These are phyloP conservation scores for Azorinus chamasolen DNA, from an alignment of 2,888 invertebrate genomes.

Conservation along the genomic window DNA sequence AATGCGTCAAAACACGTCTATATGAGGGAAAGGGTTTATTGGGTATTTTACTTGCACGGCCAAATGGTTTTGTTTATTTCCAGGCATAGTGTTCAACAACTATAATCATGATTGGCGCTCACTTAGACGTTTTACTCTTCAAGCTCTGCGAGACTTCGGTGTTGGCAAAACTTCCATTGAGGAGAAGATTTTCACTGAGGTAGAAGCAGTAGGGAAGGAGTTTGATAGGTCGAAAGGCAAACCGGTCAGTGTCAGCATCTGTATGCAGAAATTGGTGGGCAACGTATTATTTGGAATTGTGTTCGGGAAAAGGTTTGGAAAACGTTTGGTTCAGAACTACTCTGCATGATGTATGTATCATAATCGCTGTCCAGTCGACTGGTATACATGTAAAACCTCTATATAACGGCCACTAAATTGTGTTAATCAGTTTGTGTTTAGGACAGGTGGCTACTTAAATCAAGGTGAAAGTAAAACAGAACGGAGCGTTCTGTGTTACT, in stretches of 20 bases:
- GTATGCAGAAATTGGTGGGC: constrained; percentile 55
- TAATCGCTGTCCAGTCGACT: no score
- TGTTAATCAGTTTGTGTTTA: no score
- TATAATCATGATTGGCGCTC: constrained; percentile 60
- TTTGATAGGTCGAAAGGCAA: constrained; percentile 37
- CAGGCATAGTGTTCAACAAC: constrained; percentile 15
- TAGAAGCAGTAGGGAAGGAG: constrained; percentile 23
- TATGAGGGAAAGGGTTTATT: no score
- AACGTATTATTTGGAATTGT: constrained; percentile 71
- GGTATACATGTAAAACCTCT: no score
- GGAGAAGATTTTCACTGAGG: constrained; percentile 61
- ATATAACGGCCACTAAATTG: no score
- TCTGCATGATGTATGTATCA: background rate
- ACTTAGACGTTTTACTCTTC: constrained; percentile 57
- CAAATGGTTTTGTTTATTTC: background rate
- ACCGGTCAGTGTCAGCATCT: constrained; percentile 38
- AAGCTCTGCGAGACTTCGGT: constrained; percentile 66
- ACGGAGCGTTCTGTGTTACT: no score
- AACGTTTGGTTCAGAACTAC: background rate
- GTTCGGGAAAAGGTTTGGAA: constrained; percentile 65
- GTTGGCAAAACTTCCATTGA: constrained; percentile 66
- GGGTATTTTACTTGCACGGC: no score
- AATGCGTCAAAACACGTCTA: no score
- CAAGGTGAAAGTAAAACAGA: no score
- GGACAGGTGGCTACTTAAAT: no score